Conservation (phyloP, 2,888 invertebrate genomes). For the Entomobrya proxima region DNA sequence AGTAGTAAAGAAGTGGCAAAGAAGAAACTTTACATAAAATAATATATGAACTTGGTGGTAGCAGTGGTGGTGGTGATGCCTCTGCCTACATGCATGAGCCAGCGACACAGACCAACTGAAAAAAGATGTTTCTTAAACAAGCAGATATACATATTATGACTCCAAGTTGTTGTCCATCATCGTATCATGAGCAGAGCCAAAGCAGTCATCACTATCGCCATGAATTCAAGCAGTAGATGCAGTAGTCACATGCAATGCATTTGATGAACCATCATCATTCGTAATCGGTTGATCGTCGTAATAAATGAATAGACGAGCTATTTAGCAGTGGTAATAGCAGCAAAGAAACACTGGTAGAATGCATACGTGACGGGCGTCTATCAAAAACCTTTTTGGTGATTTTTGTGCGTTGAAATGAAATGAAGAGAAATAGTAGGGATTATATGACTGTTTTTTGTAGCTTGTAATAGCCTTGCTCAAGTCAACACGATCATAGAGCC, state of each 20-base stretch:
- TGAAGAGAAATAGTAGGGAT: background rate
- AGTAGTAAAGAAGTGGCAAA: background rate
- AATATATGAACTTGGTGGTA: background rate
- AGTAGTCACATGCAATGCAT: background rate
- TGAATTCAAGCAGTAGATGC: background rate
- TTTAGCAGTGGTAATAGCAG: too few relatives aligned
- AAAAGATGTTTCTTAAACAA: constrained; percentile 36
- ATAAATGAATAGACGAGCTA: too few relatives aligned
- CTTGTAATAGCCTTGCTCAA: too few relatives aligned
- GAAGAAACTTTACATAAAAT: background rate
- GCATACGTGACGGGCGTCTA: constrained; percentile 5
- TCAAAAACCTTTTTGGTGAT: background rate
- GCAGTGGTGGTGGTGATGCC: background rate
- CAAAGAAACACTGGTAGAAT: background rate
- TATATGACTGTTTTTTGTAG: too few relatives aligned
- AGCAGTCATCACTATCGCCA: background rate
- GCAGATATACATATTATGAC: background rate
- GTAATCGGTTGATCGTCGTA: background rate
- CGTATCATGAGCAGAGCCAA: background rate
- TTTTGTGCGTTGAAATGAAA: background rate
- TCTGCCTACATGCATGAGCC: background rate
- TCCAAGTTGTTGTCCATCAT: constrained; percentile 30
- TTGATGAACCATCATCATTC: background rate
- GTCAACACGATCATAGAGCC: too few relatives aligned
- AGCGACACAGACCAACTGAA: constrained; percentile 7